Base-by-base conservation (phyloP, 1,140 invertebrate species). In the Polypedilum vanderplanki region DNA sequence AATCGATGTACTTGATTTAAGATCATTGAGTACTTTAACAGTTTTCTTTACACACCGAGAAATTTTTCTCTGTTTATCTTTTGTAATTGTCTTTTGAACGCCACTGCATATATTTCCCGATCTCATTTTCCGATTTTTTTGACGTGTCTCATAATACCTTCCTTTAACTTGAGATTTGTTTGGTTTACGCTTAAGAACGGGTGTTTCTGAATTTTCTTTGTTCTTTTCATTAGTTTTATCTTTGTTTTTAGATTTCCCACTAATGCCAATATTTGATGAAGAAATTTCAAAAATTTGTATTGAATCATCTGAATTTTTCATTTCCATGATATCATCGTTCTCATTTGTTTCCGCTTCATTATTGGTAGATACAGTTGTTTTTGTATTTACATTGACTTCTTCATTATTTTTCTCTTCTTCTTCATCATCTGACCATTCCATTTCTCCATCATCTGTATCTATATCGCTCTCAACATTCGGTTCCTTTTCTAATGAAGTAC, bases 341-440 rank as follows among this genome's bases (percentile, higher is more conserved):
- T 70, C n/a, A 15, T 70, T 70, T 70, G 9, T 10, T 20, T 18
- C 20, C 7, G 18, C 65, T 18, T 7, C 65, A 70, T 70, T 12
- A 22, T 17, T 20, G 20, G 20, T 22, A 5, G 65, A 70, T 18
- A 2, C 17, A 70, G 9, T 10, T 9, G 17, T 20, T 70, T 70
- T 20, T 20, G 20, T 17, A 70, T 9, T 70, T 70, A 7, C 17
- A 8, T 18, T 17, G 7, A 1, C 17, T 1, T 67, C 65, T 20
- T 22, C 17, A 33, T 33, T 5, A 33, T 33, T 33, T n/a, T n/a
- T n/a, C 17, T 18, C 18, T 18, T 18, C 17, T 10, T 70, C 17
- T 7, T 70, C 65, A 7, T 70, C 65, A 18, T 70, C 65, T 18
- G 65, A 70, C 17, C 46, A 57, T 57, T 57, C 46, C 46, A 70